phyloP scores from a whole-genome alignment of 2,113 vertebrate species.

The Cromileptes altivelis region DNA sequence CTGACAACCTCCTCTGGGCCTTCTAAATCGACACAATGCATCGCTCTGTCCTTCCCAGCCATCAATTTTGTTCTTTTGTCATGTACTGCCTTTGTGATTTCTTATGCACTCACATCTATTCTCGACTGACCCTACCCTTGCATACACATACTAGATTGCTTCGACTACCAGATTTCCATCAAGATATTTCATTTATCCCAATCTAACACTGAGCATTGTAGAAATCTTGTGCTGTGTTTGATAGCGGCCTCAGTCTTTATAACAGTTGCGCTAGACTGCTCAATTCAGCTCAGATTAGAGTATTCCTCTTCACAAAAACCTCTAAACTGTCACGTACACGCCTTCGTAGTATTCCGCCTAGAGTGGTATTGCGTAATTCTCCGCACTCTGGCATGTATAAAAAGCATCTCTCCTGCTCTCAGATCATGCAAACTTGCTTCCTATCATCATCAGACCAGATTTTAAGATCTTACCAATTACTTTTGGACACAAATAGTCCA shows the following conservation, averaged over 20 bases:
- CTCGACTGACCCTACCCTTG: background rate
- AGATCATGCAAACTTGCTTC: background rate
- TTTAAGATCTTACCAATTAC: background rate
- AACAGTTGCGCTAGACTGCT: background rate
- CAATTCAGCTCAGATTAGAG: background rate
- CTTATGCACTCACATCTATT: background rate
- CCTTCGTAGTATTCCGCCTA: background rate
- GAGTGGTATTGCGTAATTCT: background rate
- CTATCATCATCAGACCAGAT: background rate
- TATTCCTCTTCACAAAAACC: background rate
- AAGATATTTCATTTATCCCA: background rate
- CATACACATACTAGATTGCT: background rate
- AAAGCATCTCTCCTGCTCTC: background rate
- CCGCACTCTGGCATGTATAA: background rate
- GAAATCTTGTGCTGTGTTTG: slow-evolving; percentile 23
- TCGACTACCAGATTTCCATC: background rate
- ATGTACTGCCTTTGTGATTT: background rate
- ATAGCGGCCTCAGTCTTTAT: background rate
- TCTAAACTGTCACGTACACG: background rate
- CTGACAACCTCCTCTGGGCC: background rate
- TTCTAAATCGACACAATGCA: background rate
- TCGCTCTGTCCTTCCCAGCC: background rate
- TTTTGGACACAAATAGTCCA: background rate
- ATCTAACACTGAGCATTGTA: background rate
- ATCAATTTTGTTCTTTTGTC: background rate